Percentiles rank a stretch among this genome's conserved stretches.
Evolutionary conservation across 2,113 vertebrate species (phyloP).

Genomic region (Panthera leo): DNA sequence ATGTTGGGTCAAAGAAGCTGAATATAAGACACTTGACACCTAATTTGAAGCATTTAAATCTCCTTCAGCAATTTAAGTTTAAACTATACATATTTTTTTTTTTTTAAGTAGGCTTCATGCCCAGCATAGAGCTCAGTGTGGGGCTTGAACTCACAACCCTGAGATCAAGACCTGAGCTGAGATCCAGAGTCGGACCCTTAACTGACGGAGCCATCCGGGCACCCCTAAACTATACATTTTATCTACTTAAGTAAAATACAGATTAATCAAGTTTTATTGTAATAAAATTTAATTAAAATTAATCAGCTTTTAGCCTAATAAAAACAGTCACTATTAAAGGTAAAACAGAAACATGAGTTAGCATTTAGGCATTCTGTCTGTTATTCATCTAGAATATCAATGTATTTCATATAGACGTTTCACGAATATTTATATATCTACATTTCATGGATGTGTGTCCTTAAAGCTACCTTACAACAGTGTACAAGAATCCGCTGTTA

Average conservation of each 20-base stretch:
- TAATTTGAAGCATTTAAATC: not conserved
- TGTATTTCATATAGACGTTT: not conserved
- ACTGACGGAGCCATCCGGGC: no score
- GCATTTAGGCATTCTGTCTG: not conserved
- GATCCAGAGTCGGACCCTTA: no score
- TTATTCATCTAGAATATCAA: not conserved
- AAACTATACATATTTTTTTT: not conserved
- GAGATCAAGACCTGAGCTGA: no score
- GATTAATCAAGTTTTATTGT: not conserved
- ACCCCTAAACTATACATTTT: not conserved
- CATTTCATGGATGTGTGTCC: not conserved
- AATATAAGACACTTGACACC: not conserved
- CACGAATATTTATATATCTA: not conserved
- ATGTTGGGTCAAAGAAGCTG: not conserved
- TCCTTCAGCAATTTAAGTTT: not conserved
- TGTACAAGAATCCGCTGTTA: not conserved
- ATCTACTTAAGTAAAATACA: not conserved
- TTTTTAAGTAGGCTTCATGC: no score
- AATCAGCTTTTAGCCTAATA: conserved; percentile 21
- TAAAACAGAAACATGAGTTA: not conserved
- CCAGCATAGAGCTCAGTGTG: no score
- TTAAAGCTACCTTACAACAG: not conserved
- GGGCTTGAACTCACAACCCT: no score
- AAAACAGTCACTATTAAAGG: not conserved
- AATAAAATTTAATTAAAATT: conserved; percentile 19